Percentiles rank a stretch among this genome's conserved stretches.
Conservation (phyloP, 2,113 vertebrate genomes). For the Agelaius phoeniceus region DNA sequence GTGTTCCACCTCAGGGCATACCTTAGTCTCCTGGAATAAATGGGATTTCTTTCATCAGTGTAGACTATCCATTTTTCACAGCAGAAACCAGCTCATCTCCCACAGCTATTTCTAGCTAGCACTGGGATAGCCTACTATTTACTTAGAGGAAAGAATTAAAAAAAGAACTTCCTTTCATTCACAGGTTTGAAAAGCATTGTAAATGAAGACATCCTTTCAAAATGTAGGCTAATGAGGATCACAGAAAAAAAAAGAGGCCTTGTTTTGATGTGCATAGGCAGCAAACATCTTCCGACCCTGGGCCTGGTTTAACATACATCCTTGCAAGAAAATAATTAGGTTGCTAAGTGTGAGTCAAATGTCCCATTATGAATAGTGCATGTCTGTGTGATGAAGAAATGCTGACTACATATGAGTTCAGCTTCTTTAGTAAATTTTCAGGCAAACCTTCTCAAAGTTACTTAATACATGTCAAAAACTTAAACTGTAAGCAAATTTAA, state of each 20-base stretch:
- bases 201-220: slow-evolving; percentile 17
- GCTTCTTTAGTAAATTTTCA: slow-evolving; percentile 49
- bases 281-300: slow-evolving; percentile 53
- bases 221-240: slow-evolving; percentile 6
- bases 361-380: slow-evolving; percentile 50
- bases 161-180: not conserved
- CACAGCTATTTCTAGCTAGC: not conserved
- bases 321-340: slow-evolving; percentile 69
- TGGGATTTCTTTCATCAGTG: not conserved
- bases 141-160: not conserved
- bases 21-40: not conserved
- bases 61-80: not conserved
- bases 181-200: slow-evolving; percentile 10
- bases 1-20: not conserved
- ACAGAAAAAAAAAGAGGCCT: not conserved
- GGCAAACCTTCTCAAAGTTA: slow-evolving; percentile 58
- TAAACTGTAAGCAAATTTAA: slow-evolving; percentile 56
- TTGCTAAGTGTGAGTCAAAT: slow-evolving; percentile 67
- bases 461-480: slow-evolving; percentile 59
- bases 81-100: not conserved
- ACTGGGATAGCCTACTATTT: not conserved
- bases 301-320: slow-evolving; percentile 43
- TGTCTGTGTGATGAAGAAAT: slow-evolving; percentile 68
- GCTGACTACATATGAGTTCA: slow-evolving; percentile 62
- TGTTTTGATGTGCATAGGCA: not conserved